Base-by-base conservation (phyloP, 2,888 invertebrate genomes). In the Phyllotreta striolata region DNA sequence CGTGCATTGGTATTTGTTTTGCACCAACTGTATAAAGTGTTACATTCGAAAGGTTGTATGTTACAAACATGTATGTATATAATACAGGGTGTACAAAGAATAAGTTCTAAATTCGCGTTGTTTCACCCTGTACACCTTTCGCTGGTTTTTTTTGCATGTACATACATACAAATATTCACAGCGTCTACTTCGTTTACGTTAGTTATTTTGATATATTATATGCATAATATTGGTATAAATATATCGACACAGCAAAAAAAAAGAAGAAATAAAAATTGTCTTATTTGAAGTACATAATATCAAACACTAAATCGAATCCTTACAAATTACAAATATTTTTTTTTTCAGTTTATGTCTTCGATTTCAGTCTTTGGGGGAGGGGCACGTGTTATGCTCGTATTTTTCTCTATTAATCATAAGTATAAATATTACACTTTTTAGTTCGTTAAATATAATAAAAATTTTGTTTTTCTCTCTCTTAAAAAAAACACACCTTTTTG, bases 401-500 rank as follows among this genome's bases (percentile, higher is more conserved):
- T 24, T 24, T 24, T 24, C 24, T 24, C 24, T n/a, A 47, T 3
- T 34, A n/a, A n/a, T n/a, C n/a, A n/a, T n/a, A 47, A 47, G 51
- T 51, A 51, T 38, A 38, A 38, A 52, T 52, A 52, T 52, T 52
- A 52, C 52, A 52, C 52, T 52, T 38, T 38, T 49, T 38, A 51
- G 24, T 24, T 24, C 24, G 24, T 24, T 24, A 3, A 3, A 24
- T 24, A 24, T 24, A 24, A 24, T 24, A 24, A 24, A 24, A n/a
- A n/a, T n/a, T n/a, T n/a, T n/a, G n/a, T n/a, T n/a, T n/a, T 24
- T 24, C 24, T 24, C 24, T 65, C 68, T 66, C 60, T 55, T n/a
- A n/a, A n/a, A n/a, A n/a, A n/a, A 63, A 67, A 64, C 44, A 67
- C 67, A 67, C 63, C 62, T 55, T 43, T 59, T 65, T 55, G 64